Base-by-base conservation (phyloP, 30 jellyfish, hydroid and myxozoan species). In the Aurelia sp. region DNA sequence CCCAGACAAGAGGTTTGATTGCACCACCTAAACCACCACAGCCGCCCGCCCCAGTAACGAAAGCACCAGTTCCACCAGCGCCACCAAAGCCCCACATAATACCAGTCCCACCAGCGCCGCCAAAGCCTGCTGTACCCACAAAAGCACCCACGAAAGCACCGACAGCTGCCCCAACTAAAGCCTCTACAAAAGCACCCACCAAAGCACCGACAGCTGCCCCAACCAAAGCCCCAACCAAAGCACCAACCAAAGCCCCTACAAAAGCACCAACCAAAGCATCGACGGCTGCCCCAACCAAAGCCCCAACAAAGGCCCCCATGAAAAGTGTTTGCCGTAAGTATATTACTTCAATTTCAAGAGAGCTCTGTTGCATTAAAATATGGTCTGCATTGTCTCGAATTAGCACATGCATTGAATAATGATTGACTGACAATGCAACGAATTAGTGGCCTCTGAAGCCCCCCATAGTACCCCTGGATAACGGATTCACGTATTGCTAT, bases 21-120 rank as follows among this genome's bases (percentile, higher is more conserved):
- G 41, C 21, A 21, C 74, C 74, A 21, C 52, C 74, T 6, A 44
- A 10, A 64, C 74, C 74, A 64, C 74, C 55, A 20, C 74, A 8
- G 55, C 13, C 51, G 41, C 52, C 51, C 15, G 41, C 33, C 19
- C 74, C 74, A 1, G 73, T 41, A 64, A 37, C 74, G 55, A 44
- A 64, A 44, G 21, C 74, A 44, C 74, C 74, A 21, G 51, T 44
- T 12, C 33, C 13, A 21, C 74, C 74, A 3, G 74, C 74, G n/a
- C 74, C 52, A 18, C 74, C 52, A 2, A 3, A 37, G 74, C 74
- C 52, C n/a, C 20, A 5, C 17, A 64, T 11, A 64, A 4, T 30
- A 13, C 21, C 74, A 64, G 51, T 41, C 52, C 52, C 52, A n/a
- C 52, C 50, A n/a, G 51, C 74, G 52, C 74, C 74, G 0, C 20